phyloP scores from a whole-genome alignment of 2,797 vertebrate genomes.

The Lutjanus argentimaculatus region DNA sequence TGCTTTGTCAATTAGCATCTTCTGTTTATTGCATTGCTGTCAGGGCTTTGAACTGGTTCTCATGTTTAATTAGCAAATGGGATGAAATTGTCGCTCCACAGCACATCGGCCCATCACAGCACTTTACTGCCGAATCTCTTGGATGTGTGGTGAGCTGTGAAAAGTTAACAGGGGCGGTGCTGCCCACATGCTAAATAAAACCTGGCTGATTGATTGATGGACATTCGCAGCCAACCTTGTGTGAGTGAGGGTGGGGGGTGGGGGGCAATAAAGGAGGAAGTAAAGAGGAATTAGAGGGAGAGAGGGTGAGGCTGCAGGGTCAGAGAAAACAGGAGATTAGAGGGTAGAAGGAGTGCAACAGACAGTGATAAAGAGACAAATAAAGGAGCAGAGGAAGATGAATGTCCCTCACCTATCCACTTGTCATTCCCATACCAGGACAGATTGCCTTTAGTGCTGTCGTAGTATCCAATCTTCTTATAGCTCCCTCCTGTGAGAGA shows the following conservation, averaged over 20 bases:
- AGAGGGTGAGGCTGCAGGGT: slow-evolving; percentile 27
- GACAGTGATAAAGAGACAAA: slow-evolving; percentile 58
- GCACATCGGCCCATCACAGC: slow-evolving; percentile 39
- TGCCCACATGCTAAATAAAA: slow-evolving; percentile 65
- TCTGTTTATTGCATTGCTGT: slow-evolving; percentile 34
- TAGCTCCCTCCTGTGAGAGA: slow-evolving; percentile 89
- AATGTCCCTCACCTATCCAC: slow-evolving; percentile 91
- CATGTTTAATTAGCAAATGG: slow-evolving; percentile 72
- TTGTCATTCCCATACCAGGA: slow-evolving; percentile 94
- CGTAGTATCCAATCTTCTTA: slow-evolving; percentile 97
- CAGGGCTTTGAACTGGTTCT: slow-evolving; percentile 54
- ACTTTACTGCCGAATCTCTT: slow-evolving; percentile 49
- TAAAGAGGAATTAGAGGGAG: slow-evolving; percentile 26
- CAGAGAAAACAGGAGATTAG: slow-evolving; percentile 36
- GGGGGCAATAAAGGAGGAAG: slow-evolving; percentile 15
- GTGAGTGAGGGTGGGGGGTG: neutral
- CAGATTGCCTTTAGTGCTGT: slow-evolving; percentile 95
- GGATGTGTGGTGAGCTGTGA: slow-evolving; percentile 34
- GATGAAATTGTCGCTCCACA: slow-evolving; percentile 48
- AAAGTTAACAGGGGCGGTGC: slow-evolving; percentile 19
- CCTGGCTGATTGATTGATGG: slow-evolving; percentile 68
- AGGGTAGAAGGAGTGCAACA: slow-evolving; percentile 17
- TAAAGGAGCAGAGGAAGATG: slow-evolving; percentile 44
- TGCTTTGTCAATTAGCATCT: slow-evolving; percentile 58
- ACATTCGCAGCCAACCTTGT: slow-evolving; percentile 41